Evolutionary conservation across 2,888 invertebrate genomes (phyloP).

Genomic region (Oeneis ivallda): DNA sequence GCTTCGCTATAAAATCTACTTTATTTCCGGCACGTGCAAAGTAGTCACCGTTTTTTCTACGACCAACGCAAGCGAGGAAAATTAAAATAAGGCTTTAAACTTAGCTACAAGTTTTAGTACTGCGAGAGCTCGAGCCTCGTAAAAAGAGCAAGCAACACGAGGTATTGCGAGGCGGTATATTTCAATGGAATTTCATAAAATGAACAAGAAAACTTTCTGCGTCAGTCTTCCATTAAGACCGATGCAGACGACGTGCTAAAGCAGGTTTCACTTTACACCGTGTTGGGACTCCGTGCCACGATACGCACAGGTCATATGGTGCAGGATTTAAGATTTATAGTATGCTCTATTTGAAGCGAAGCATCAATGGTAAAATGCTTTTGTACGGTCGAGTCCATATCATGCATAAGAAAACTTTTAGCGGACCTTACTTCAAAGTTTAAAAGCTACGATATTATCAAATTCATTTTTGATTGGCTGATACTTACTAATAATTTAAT

Average conservation of each 20-base stretch:
- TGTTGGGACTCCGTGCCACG: too few relatives aligned
- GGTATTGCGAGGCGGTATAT: slow-evolving; percentile 65
- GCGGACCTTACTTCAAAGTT: too few relatives aligned
- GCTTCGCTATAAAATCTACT: slow-evolving; percentile 59
- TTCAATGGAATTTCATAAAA: slow-evolving; percentile 48
- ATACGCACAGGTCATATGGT: too few relatives aligned
- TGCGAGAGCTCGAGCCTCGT: slow-evolving; percentile 60
- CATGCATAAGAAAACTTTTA: too few relatives aligned
- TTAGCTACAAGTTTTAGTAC: slow-evolving; percentile 70
- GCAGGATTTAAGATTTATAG: too few relatives aligned
- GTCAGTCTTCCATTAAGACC: slow-evolving; percentile 47
- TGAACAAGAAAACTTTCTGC: slow-evolving; percentile 44
- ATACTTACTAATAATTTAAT: too few relatives aligned
- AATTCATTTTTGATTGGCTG: too few relatives aligned
- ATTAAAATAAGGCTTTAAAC: slow-evolving; percentile 78
- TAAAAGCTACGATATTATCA: too few relatives aligned
- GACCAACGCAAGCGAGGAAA: slow-evolving; percentile 63
- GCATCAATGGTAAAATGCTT: too few relatives aligned
- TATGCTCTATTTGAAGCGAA: too few relatives aligned
- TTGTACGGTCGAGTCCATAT: too few relatives aligned
- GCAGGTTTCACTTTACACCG: too few relatives aligned
- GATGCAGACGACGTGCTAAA: not conserved
- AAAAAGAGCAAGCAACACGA: slow-evolving; percentile 66
- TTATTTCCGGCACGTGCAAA: slow-evolving; percentile 66
- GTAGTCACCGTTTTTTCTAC: slow-evolving; percentile 59